Percentiles rank a stretch among this genome's conserved stretches.
Conservation (phyloP, 2,888 invertebrate genomes). For the Sepiola atlantica region DNA sequence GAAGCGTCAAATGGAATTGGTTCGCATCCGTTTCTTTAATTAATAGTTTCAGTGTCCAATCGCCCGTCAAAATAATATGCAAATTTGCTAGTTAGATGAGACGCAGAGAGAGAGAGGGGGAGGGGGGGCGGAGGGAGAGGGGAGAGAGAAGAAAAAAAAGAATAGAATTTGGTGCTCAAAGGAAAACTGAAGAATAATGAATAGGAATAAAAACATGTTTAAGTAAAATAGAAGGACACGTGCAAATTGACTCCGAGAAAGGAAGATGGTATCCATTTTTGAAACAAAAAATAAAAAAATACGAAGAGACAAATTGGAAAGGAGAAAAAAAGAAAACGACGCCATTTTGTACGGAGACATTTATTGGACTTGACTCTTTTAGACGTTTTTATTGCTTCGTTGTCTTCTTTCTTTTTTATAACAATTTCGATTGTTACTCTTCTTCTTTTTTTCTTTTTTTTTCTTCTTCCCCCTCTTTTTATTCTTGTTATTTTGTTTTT, state of each 20-base stretch:
- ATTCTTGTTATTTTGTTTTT: neutral
- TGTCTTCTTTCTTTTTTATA: neutral
- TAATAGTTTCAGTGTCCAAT: neutral
- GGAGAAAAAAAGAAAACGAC: neutral
- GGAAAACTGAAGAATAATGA: neutral
- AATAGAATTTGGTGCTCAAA: neutral
- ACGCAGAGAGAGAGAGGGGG: neutral
- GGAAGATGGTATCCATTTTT: neutral
- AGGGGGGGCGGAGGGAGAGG: too few species aligned
- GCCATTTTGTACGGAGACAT: slow-evolving; percentile 6
- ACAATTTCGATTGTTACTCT: neutral
- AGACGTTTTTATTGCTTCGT: neutral
- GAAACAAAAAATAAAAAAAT: neutral
- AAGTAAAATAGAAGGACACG: neutral
- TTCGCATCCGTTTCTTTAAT: neutral
- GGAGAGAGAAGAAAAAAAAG: neutral
- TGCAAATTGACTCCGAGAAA: neutral
- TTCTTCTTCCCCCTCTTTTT: neutral
- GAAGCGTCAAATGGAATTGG: neutral
- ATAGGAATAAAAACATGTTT: too few species aligned
- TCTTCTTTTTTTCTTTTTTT: neutral
- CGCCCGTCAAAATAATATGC: slow-evolving; percentile 4
- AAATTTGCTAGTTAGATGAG: neutral
- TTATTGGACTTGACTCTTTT: neutral
- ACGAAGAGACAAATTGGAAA: neutral